Conservation (phyloP, 2,888 invertebrate genomes). For the Netelia virgata region DNA sequence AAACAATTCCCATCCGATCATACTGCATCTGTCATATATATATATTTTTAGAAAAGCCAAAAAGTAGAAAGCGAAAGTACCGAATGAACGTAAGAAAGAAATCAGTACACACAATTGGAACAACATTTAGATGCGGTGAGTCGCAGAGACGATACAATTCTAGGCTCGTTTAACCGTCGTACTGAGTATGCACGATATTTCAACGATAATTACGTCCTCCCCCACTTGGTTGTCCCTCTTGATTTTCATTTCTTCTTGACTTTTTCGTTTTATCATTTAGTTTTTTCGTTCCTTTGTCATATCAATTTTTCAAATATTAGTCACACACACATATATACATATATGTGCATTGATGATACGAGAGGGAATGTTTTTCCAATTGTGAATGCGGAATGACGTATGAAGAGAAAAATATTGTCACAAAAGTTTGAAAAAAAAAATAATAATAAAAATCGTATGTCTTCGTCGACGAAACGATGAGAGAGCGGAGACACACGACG, state of each 20-base stretch:
- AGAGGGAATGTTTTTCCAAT: constrained; percentile 85
- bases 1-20: constrained; percentile 78
- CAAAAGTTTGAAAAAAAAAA: constrained; percentile 14
- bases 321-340: constrained; percentile 46
- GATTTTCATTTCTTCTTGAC: constrained; percentile 48
- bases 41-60: constrained; percentile 84
- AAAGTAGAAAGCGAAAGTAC: constrained; percentile 84
- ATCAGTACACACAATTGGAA: constrained; percentile 83
- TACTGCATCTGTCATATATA: constrained; percentile 83
- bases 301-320: constrained; percentile 43
- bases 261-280: constrained; percentile 55
- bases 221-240: constrained; percentile 66
- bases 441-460: constrained; percentile 7
- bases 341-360: constrained; percentile 74
- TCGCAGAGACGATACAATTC: constrained; percentile 80
- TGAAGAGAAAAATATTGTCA: constrained; percentile 23
- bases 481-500: constrained; percentile 30
- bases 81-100: constrained; percentile 80
- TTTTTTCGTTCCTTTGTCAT: constrained; percentile 65
- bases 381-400: constrained; percentile 84
- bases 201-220: constrained; percentile 75
- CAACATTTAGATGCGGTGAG: constrained; percentile 85
- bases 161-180: constrained; percentile 82
- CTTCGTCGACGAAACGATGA: constrained; percentile 19
- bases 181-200: constrained; percentile 82